phyloP scores from a whole-genome alignment of 1,140 invertebrate species.

The Drosophila varians region DNA sequence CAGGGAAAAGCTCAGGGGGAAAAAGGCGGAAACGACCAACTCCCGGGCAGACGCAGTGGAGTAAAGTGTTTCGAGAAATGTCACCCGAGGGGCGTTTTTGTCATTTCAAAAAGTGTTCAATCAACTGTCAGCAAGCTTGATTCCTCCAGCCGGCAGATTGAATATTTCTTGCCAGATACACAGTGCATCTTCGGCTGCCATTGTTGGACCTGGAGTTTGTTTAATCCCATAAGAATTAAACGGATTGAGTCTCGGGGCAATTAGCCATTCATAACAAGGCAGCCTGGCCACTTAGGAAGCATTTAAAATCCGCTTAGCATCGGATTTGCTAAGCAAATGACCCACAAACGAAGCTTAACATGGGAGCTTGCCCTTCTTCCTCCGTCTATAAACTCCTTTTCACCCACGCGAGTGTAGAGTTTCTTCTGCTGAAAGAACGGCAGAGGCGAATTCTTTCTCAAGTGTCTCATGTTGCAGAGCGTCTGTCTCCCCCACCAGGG shows the following conservation, averaged over 20 bases:
- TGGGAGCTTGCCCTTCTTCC: constrained; percentile 7
- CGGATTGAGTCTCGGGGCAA: constrained; percentile 21
- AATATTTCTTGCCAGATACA: constrained; percentile 29
- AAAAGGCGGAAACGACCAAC: background rate
- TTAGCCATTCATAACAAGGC: constrained; percentile 36
- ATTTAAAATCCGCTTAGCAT: constrained; percentile 63
- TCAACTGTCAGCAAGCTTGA: constrained; percentile 68
- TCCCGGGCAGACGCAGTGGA: constrained; percentile 56
- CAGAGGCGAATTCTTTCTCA: constrained; percentile 57
- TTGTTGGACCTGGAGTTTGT: background rate
- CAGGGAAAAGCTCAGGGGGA: background rate
- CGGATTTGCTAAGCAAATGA: constrained; percentile 57
- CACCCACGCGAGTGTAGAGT: constrained; percentile 47
- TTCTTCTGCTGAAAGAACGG: constrained; percentile 42
- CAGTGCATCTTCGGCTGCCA: background rate
- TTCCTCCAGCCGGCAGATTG: constrained; percentile 28
- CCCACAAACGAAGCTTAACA: constrained; percentile 52
- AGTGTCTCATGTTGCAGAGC: constrained; percentile 53
- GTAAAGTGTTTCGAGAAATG: constrained; percentile 81
- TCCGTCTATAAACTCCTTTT: background rate
- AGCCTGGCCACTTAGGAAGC: constrained; percentile 27
- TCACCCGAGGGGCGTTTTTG: constrained; percentile 78
- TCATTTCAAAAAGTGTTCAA: constrained; percentile 79
- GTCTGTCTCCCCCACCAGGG: background rate
- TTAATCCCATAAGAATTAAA: background rate